phyloP scores from a whole-genome alignment of 2,113 vertebrate genomes.

The Psammodynastes pulverulentus region DNA sequence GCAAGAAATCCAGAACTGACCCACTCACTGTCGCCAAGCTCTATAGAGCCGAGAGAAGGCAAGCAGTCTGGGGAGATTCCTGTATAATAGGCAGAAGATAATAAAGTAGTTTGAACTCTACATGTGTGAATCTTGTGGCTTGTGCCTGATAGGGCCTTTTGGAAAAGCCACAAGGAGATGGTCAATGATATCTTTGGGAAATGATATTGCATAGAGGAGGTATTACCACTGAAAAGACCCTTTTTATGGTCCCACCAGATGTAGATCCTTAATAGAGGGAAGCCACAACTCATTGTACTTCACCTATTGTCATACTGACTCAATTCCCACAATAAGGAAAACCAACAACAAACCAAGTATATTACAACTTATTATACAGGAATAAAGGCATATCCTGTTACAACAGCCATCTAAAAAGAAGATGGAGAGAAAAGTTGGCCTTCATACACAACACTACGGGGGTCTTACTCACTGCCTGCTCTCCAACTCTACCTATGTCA shows the following conservation, averaged over 20 bases:
- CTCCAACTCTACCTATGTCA: neutral
- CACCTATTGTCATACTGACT: neutral
- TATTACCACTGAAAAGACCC: too few species aligned
- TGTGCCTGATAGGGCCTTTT: too few species aligned
- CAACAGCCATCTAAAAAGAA: neutral
- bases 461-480: neutral
- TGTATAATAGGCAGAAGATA: too few species aligned
- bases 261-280: too few species aligned
- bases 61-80: too few species aligned
- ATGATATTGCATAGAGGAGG: neutral
- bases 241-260: too few species aligned
- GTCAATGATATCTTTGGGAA: neutral
- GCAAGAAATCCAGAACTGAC: neutral
- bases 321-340: neutral
- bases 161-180: neutral
- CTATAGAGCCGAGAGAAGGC: too few species aligned
- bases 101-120: too few species aligned
- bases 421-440: neutral
- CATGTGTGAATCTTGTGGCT: too few species aligned
- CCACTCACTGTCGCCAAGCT: neutral
- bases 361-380: neutral
- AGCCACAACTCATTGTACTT: too few species aligned
- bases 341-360: neutral
- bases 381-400: neutral
- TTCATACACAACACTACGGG: neutral